Base-by-base conservation (phyloP, 1,140 invertebrate genomes). In the Polypedilum vanderplanki region DNA sequence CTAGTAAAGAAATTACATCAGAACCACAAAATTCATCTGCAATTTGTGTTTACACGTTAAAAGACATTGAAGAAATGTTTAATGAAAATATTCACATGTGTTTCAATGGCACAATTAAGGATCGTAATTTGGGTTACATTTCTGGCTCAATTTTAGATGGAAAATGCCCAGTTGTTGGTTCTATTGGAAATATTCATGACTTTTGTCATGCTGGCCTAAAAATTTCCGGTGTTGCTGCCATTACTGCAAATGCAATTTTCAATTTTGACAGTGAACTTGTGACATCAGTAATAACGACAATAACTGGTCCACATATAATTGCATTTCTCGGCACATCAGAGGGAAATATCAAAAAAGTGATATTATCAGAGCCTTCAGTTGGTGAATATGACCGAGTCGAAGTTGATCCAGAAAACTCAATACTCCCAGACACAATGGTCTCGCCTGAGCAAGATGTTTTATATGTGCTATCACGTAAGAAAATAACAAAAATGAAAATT, bases 61-160 rank as follows among this genome's bases (percentile, higher is more conserved):
- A 91, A 77, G 91, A 96, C 64, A 94, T 99, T 77, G 93, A 97
- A 80, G 89, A 90, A 74, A 93, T 93, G 79, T 98, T 99, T 83
- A 95, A 94, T 79, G 92, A 96, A 83, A 98, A 98, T 83, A 97
- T 98, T 78, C 93, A 97, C 81, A 93, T 95, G 90, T 99, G 96
- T 84, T 98, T 98, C 81, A 95, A 97, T 83, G 95, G 94, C 22
- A 96, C 92, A 78, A 91, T 91, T 75, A 93, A 93, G 77, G 93
- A 94, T 80, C 86, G 95, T 70, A 96, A 96, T 79, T 93, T 97
- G 89, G 93, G 92, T 18, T 96, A 97, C 81, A 92, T 97, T 79
- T 96, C 94, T 75, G 95, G 95, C 4, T 90, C 92, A 78, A 94
- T 95, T 78, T 88, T 91, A 77, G 93, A 94, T 83, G 93, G 94